Base-by-base conservation (phyloP, 2,888 invertebrate species). In the Nomada ferruginata region DNA sequence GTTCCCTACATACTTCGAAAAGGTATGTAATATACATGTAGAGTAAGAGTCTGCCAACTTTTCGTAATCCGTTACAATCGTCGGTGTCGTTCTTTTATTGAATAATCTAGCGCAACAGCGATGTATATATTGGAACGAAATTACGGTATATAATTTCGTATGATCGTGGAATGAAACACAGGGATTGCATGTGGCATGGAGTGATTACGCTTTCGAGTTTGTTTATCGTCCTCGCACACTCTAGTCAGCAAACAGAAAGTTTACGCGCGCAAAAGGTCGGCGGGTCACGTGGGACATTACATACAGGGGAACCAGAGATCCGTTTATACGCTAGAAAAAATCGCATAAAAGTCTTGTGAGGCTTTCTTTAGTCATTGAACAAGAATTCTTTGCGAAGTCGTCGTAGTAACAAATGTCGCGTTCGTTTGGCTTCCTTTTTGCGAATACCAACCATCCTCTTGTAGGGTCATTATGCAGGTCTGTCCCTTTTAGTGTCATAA, bases 241-340 rank as follows among this genome's bases (percentile, higher is more conserved):
- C 44, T 57, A 36, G n/a, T 64, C 63, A 42, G 13, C 71, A 64
- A 68, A 69, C 82, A 57, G 82, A 82, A 77, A 83, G 75, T 83
- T 83, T 76, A 79, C 83, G 79, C 83, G 83, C 83, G 76, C 53
- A 76, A 74, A 36, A 76, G 76, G 83, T 79, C 79, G 83, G 63
- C 55, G 50, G 84, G 66, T 66, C 80, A 85, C 79, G 76, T 82
- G 75, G 69, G 76, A 64, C 10, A 78, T 84, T 77, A 64, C 59
- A 36, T 68, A 75, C 20, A 47, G n/a, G 20, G 47, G 59, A 61
- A 68, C 47, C 70, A 59, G 36, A 66, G 60, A 79, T 70, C 66
- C 50, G 63, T 65, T 76, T 52, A 61, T 29, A 53, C 26, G 18
- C 20, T 20, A 53, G 20, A 23, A 71, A 72, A 76, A 75, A 57